Base-by-base conservation (phyloP, 23 tunicate genomes). In the Ascidia mentula region DNA sequence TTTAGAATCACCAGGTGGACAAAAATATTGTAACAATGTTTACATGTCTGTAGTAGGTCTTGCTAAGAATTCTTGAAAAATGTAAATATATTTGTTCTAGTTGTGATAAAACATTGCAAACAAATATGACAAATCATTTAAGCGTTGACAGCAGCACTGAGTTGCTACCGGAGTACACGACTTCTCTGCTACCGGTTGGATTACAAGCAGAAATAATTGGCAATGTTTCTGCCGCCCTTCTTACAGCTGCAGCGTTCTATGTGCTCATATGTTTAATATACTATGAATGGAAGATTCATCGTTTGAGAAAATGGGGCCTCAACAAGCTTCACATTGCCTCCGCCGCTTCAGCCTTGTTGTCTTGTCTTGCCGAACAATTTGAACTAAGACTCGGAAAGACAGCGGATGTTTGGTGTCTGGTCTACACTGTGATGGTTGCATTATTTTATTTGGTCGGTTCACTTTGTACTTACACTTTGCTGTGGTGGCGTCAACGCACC, bases 401-500 rank as follows among this genome's bases (percentile, higher is more conserved):
- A 36, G 33, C 82, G 6, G 74, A 79, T 45, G 12, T 36, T 8
- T 79, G 74, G 74, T 79, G 82, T 35, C 18, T 31, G 6, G 72
- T 69, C 0, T 79, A 79, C 74, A 79, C 82, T 18, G 13, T 32
- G 9, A 28, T 79, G 72, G 46, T 79, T 4, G 69, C 82, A n/a
- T 17, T 32, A 17, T 79, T 79, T 69, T 79, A 79, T 35, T 79
- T 34, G 37, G 38, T 79, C n/a, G 82, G 82, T 0, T 60, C 82
- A n/a, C 40, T 79, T 24, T 45, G 82, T 46, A 60, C 74, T 3
- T 79, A 79, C 53, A 79, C 73, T 26, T 20, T 79, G n/a, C 73
- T 79, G 6, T 79, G 82, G 82, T 31, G 59, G 46, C 42, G 82
- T 22, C 82, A 79, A 31, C 73, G 82, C 13, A 45, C 82, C 74